phyloP scores from a whole-genome alignment of 92 coral and sea anemone species.

The Zoanthus gigantus region DNA sequence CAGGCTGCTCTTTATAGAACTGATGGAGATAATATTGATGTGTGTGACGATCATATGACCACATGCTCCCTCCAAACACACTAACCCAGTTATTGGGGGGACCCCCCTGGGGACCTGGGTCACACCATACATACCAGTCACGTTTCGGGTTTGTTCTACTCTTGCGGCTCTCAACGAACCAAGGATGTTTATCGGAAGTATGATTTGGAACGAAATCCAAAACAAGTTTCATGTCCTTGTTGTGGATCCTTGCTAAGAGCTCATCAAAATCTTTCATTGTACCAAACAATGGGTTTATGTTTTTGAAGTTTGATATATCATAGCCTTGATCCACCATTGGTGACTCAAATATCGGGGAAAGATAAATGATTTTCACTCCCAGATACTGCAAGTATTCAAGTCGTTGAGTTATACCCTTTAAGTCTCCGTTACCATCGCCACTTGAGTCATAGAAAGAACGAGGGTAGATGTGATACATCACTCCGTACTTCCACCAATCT shows the following conservation, averaged over 20 bases:
- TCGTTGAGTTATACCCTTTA: constrained; percentile 76
- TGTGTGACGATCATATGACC: constrained; percentile 75
- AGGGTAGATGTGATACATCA: constrained; percentile 90
- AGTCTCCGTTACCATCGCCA: constrained; percentile 94
- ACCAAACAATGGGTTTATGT: constrained; percentile 81
- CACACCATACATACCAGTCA: constrained; percentile 92
- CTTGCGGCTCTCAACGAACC: constrained; percentile 81
- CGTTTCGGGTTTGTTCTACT: constrained; percentile 57
- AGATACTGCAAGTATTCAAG: constrained; percentile 81
- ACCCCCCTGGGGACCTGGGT: constrained; percentile 72
- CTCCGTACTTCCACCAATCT: constrained; percentile 88
- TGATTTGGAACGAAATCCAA: constrained; percentile 93
- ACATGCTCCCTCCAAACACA: constrained; percentile 83
- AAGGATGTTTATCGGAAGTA: constrained; percentile 81
- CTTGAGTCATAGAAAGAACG: constrained; percentile 86
- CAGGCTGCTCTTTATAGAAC: constrained; percentile 83
- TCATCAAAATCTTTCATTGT: constrained; percentile 79
- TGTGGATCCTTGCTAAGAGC: constrained; percentile 73
- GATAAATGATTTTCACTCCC: constrained; percentile 87
- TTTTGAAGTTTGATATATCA: constrained; percentile 79
- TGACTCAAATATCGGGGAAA: constrained; percentile 84
- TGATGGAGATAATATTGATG: constrained; percentile 83
- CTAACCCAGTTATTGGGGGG: constrained; percentile 88
- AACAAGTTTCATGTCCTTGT: constrained; percentile 76
- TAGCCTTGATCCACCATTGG: constrained; percentile 93